phyloP scores from a whole-genome alignment of 2,113 vertebrate species.

The Gasterosteus nipponicus region DNA sequence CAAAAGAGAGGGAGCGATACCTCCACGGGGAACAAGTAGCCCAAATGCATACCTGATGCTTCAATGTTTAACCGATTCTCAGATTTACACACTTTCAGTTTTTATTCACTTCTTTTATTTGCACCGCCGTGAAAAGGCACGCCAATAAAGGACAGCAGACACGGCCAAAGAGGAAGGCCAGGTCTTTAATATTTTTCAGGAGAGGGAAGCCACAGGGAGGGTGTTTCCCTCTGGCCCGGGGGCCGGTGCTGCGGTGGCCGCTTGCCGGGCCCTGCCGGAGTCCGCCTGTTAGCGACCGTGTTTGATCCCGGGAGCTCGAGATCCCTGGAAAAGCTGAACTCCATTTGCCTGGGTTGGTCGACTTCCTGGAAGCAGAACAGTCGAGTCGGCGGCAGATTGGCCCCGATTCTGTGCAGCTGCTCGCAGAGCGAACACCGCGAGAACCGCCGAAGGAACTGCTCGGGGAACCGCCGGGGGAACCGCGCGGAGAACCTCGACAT shows the following conservation, averaged over 20 bases:
- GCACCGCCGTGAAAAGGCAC: constrained; percentile 72
- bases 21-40: not conserved
- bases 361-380: constrained; percentile 76
- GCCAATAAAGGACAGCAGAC: constrained; percentile 73
- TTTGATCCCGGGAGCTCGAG: constrained; percentile 77
- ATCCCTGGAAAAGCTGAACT: constrained; percentile 79
- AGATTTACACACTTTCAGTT: constrained; percentile 68
- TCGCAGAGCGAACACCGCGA: constrained; percentile 63
- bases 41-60: constrained; percentile 46
- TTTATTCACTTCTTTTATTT: constrained; percentile 8
- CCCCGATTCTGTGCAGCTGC: constrained; percentile 73
- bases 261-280: constrained; percentile 70
- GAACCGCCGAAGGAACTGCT: constrained; percentile 71
- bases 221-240: constrained; percentile 80
- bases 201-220: constrained; percentile 83
- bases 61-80: constrained; percentile 53
- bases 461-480: constrained; percentile 69
- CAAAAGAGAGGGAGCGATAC: constrained; percentile 7
- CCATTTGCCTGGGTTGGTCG: constrained; percentile 72
- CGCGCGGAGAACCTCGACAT: constrained; percentile 79
- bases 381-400: constrained; percentile 68
- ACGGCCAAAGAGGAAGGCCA: constrained; percentile 74
- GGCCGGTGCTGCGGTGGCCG: constrained; percentile 77
- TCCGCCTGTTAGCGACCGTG: constrained; percentile 68
- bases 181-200: constrained; percentile 87